Base-by-base conservation (phyloP, 2,888 invertebrate species). In the Opisthograptis luteolata region DNA sequence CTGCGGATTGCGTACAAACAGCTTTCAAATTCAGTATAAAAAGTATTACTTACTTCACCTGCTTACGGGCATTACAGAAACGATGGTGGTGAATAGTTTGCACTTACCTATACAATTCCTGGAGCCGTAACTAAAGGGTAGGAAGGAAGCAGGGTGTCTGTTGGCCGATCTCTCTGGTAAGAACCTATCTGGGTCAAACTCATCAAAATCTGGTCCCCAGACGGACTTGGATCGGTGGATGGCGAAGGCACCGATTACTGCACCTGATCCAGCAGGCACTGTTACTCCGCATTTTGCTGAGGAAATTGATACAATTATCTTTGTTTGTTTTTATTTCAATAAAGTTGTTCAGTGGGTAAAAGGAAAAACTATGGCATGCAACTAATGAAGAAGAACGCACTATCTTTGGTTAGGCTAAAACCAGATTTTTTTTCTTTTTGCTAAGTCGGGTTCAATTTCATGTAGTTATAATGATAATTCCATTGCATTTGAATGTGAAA, bases 111-210 rank as follows among this genome's bases (percentile, higher is more conserved):
- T 90, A 52, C 90, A 90, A 60, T 90, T 90, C 57, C 92, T 81
- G 3, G 88, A 68, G 8, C 92, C 92, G 27, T 77, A 83, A 56
- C 91, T 90, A 52, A 92, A 92, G 0, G 92, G 90, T 12, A 92
- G 40, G 62, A 83, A 92, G 1, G 90, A 76, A 4, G 85, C 89
- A 0, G 91, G 88, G 41, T 90, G 90, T 17, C 91, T 73, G 34
- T 78, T 70, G 1, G 67, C 57, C 0, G 81, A 82, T 20, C 81
- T 74, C 62, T 93, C 92, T 0, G 92, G 91, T 8, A 92, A 73
- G 68, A 94, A 94, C 50, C 93, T 72, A 59, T 93, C 92, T 0
- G 94, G 94, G 58, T 93, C 88, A 64, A 93, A 94, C 27, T 80
- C 81, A 4, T 92, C 79, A 0, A 92, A 92, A 40, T 92, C 81